Base-by-base conservation (phyloP, 2,797 vertebrate species). In the Lutjanus campechanus region DNA sequence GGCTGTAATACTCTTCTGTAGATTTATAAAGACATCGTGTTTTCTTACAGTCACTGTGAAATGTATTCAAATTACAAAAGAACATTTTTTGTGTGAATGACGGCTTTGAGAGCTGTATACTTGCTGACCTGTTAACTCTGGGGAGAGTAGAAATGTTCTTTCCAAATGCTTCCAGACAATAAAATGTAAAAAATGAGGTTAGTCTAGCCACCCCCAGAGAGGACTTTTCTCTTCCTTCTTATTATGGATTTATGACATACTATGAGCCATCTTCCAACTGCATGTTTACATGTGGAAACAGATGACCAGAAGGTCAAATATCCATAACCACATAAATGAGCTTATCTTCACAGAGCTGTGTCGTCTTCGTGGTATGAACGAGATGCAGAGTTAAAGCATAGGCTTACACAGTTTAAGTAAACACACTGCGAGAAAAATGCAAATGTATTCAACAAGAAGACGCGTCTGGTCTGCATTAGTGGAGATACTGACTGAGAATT, bases 391-490 rank as follows among this genome's bases (percentile, higher is more conserved):
- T 66, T 15, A 22, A 60, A 55, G 46, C 29, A 36, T 36, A 36
- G 29, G 29, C 10, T 19, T 11, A 61, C 17, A 56, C 43, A 10
- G 44, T 69, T 56, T 8, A 36, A 73, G 50, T 67, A 67, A 76
- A 64, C 69, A 17, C 29, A 5, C 53, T 10, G 40, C 43, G 8
- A 58, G 46, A 71, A 60, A 72, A 63, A 19, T 62, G 50, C 25
- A 73, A 46, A 89, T 46, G 44, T 44, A 56, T 64, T 9, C 12
- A 62, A 54, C 29, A 75, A 49, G 77, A 84, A 83, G 79, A 76
- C 3, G 16, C 47, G 82, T 87, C 85, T 89, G 88, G 83, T 80
- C 83, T 72, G 79, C 25, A 79, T 91, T 90, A 91, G 63, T 8
- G 15, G 53, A 84, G 79, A 82, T 73, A 82, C 58, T 43, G 49